Percentiles rank a stretch among this genome's conserved stretches.
Evolutionary conservation across 1,140 invertebrate genomes (phyloP).

Genomic region (Bemisia tabaci): DNA sequence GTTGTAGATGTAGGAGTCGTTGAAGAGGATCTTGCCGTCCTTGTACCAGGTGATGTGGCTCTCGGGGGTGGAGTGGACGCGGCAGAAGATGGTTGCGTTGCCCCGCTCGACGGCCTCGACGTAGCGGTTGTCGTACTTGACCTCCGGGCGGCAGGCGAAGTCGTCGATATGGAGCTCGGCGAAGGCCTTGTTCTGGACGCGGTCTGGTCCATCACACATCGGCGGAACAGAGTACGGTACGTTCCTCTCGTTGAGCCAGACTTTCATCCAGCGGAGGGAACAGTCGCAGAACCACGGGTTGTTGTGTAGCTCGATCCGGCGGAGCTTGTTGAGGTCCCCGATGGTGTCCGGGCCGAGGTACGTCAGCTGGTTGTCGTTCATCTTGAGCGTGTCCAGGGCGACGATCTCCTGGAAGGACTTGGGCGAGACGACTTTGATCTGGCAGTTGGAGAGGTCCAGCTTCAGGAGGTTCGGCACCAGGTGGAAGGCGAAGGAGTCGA

Average conservation of each 20-base stretch:
- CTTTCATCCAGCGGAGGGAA: constrained; percentile 56
- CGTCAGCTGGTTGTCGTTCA: constrained; percentile 57
- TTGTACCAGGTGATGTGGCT: constrained; percentile 74
- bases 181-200: constrained; percentile 52
- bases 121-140: constrained; percentile 56
- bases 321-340: constrained; percentile 43
- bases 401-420: constrained; percentile 54
- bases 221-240: constrained; percentile 50
- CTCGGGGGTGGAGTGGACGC: constrained; percentile 43
- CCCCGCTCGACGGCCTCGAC: constrained; percentile 62
- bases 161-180: constrained; percentile 50
- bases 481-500: constrained; percentile 57
- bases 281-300: constrained; percentile 88
- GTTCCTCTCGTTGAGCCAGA: constrained; percentile 55
- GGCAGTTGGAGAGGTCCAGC: constrained; percentile 63
- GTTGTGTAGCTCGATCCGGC: constrained; percentile 57
- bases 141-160: constrained; percentile 71
- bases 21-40: constrained; percentile 63
- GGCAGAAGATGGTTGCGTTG: constrained; percentile 48
- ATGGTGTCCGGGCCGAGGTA: constrained; percentile 42
- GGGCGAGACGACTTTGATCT: constrained; percentile 46
- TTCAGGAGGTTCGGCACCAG: constrained; percentile 55
- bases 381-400: constrained; percentile 45
- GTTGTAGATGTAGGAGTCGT: constrained; percentile 45
- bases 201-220: constrained; percentile 50